These are phyloP conservation scores for Dynastes tityus DNA, from an alignment of 2,888 invertebrate species.

Conservation along the genomic window DNA sequence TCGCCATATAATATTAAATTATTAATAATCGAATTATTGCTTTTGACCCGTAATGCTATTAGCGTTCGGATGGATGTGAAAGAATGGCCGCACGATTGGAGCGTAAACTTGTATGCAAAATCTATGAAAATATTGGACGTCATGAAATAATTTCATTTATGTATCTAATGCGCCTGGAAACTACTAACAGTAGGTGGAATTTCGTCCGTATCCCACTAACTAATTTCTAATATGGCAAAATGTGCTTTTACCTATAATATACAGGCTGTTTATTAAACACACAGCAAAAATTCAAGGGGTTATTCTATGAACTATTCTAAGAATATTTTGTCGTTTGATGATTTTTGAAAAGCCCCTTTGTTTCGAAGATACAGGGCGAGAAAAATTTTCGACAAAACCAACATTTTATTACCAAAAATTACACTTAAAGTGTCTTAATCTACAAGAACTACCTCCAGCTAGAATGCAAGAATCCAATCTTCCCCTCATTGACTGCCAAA, in stretches of 20 bases:
- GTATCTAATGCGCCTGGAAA: background rate
- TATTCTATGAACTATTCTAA: too few relatives aligned
- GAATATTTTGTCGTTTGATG: too few relatives aligned
- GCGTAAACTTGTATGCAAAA: constrained; percentile 38
- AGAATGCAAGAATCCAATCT: too few relatives aligned
- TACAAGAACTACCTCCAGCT: too few relatives aligned
- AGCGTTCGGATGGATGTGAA: constrained; percentile 45
- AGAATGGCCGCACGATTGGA: constrained; percentile 28
- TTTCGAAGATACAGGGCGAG: too few relatives aligned
- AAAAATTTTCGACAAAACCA: too few relatives aligned
- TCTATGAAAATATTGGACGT: constrained; percentile 37
- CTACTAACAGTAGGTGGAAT: too few relatives aligned
- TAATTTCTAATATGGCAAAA: background rate
- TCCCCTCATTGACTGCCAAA: too few relatives aligned
- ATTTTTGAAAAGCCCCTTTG: too few relatives aligned
- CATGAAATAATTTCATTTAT: constrained; percentile 46
- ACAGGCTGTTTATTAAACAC: background rate
- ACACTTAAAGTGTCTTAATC: too few relatives aligned
- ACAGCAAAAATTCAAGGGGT: too few relatives aligned
- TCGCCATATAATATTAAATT: constrained; percentile 61
- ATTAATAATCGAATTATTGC: constrained; percentile 60
- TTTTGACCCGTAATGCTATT: constrained; percentile 56
- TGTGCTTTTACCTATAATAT: background rate
- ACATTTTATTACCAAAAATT: too few relatives aligned
- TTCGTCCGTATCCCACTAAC: background rate